These are phyloP conservation scores for Watsonalla cultraria DNA, from an alignment of 2,888 invertebrate species.

Conservation along the genomic window DNA sequence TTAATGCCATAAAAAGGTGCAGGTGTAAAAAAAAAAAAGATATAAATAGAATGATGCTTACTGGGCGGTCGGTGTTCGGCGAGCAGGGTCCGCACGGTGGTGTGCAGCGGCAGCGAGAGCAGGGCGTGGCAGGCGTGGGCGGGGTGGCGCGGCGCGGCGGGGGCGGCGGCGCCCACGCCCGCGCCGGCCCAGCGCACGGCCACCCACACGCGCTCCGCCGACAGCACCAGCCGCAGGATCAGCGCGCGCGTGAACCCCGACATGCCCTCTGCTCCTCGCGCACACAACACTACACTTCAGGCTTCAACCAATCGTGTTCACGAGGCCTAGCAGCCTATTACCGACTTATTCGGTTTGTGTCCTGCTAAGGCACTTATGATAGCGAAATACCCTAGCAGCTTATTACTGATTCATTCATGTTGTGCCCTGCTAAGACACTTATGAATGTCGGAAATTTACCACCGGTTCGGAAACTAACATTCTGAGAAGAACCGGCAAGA, in stretches of 20 bases:
- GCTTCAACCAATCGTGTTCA: background rate
- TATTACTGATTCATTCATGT: too few relatives aligned
- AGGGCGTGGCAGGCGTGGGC: constrained; percentile 82
- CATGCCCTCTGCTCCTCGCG: constrained; percentile 77
- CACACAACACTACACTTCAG: background rate
- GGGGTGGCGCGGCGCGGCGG: constrained; percentile 80
- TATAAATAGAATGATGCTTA: constrained; percentile 17
- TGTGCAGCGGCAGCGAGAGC: constrained; percentile 85
- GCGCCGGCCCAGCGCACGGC: constrained; percentile 76
- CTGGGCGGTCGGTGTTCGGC: constrained; percentile 73
- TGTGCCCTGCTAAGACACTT: too few relatives aligned
- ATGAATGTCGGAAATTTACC: too few relatives aligned
- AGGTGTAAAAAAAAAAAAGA: too few relatives aligned
- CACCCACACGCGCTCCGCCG: constrained; percentile 90
- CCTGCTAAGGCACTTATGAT: too few relatives aligned
- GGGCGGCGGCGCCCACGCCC: constrained; percentile 69
- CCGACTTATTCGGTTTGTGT: too few relatives aligned
- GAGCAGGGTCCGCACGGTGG: constrained; percentile 86
- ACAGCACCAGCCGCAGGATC: constrained; percentile 90
- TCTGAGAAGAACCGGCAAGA: too few relatives aligned
- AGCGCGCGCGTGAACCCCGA: constrained; percentile 93
- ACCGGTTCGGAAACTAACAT: too few relatives aligned
- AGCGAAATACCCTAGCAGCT: too few relatives aligned
- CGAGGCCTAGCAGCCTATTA: too few relatives aligned
- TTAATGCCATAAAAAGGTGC: too few relatives aligned